Evolutionary conservation across 2,797 vertebrate species (phyloP), one percentile per base, ranked within the genome.

Genomic region (Periophthalmus magnuspinnatus): DNA sequence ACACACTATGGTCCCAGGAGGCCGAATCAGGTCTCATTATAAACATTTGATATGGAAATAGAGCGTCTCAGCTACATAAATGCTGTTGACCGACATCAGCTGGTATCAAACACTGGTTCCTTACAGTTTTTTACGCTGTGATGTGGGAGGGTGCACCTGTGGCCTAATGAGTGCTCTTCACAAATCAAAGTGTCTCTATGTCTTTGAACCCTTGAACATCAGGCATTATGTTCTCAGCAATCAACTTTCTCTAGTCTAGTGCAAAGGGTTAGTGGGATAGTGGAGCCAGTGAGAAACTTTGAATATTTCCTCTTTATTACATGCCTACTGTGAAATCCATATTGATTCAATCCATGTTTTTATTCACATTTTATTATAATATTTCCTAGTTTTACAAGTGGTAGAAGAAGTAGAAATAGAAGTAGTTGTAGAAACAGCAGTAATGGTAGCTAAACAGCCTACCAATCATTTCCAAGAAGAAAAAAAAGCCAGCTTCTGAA

Each of bases 161-260:
- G 71, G 76, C 79, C 55, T 83, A 81, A 86, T 80, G 75, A 80
- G 75, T 73, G 76, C 72, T 69, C 74, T 48, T 50, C 67, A 75
- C 62, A 74, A 67, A 90, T 91, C 84, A 90, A 91, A 90, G 88
- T 61, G 69, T 60, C 41, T 65, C 61, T 32, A 59, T 65, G 71
- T 64, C 65, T 87, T 80, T 82, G 86, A 88, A 83, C 74, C 69
- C 54, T 58, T 71, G 33, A 57, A 34, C 65, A 83, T 83, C 60
- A 74, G 76, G 79, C 54, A 32, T 0, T 14, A 54, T 34, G 65
- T 63, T 69, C 65, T 2, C 52, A 50, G 16, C 41, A 47, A 8
- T 52, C 10, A 14, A 60, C 66, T 63, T 73, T 69, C 72, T 52
- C 59, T 66, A 54, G 56, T 52, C 54, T 65, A 59, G 58, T 56